These are phyloP conservation scores for Hydractinia echinata DNA, from an alignment of 30 jellyfish, hydroid and myxozoan species.

Conservation along the genomic window DNA sequence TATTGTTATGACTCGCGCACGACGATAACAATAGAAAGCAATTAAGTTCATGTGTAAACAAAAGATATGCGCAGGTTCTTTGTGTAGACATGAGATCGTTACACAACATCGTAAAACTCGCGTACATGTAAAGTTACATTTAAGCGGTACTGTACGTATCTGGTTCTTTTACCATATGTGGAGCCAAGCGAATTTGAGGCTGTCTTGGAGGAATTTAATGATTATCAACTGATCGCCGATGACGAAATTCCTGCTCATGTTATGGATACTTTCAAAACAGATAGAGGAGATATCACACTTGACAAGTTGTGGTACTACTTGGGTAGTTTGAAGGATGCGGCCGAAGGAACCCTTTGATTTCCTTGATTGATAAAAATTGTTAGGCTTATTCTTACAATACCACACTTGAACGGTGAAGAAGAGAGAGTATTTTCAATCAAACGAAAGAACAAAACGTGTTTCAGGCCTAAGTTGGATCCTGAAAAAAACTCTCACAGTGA, in stretches of 20 bases:
- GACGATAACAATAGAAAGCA: too few relatives aligned
- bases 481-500: background rate
- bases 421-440: conserved; percentile 1
- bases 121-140: too few relatives aligned
- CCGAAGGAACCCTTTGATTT: background rate
- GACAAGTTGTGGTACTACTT: background rate
- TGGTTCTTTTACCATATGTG: background rate
- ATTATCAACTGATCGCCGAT: background rate
- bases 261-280: background rate
- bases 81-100: too few relatives aligned
- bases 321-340: background rate
- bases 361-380: background rate
- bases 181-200: background rate
- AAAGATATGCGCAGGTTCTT: too few relatives aligned
- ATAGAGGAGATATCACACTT: background rate
- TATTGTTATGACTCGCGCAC: too few relatives aligned
- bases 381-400: background rate
- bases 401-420: conserved; percentile 7
- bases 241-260: conserved; percentile 5
- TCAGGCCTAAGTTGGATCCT: conserved; percentile 14
- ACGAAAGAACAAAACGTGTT: conserved; percentile 8
- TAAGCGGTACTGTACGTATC: background rate
- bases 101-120: too few relatives aligned
- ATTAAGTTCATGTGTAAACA: too few relatives aligned
- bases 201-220: background rate